Percentiles rank a stretch among this genome's conserved stretches.
Conservation (phyloP, 2,888 invertebrate species). For the Sturmia bella region DNA sequence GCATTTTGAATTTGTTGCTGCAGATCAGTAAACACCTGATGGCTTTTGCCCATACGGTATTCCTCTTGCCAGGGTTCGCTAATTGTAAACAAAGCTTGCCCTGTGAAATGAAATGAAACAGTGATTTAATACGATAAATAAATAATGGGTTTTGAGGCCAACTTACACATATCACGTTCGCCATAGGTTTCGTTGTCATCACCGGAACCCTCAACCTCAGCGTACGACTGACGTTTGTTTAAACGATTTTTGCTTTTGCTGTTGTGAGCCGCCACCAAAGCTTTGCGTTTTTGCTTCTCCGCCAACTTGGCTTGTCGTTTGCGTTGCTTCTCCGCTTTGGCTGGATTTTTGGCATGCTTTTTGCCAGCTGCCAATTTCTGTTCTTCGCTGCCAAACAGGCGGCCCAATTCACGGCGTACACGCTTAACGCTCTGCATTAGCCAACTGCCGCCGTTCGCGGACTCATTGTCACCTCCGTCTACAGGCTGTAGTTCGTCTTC, state of each 20-base stretch:
- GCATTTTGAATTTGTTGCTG: constrained; percentile 72
- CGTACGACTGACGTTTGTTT: constrained; percentile 70
- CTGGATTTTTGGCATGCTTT: constrained; percentile 48
- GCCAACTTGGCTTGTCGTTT: constrained; percentile 42
- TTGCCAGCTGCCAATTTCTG: constrained; percentile 42
- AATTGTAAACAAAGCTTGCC: constrained; percentile 76
- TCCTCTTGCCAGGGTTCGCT: constrained; percentile 74
- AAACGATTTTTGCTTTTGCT: constrained; percentile 43
- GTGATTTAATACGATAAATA: neutral
- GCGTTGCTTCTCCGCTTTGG: constrained; percentile 23
- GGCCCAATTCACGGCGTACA: constrained; percentile 77
- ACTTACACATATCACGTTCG: constrained; percentile 74
- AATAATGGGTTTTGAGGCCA: neutral
- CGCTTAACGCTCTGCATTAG: constrained; percentile 76
- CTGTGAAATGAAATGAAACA: constrained; percentile 68
- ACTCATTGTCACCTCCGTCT: constrained; percentile 60
- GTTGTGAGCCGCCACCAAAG: constrained; percentile 9
- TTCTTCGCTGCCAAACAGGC: constrained; percentile 74
- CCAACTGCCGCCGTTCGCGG: constrained; percentile 74
- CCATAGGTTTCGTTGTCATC: constrained; percentile 62
- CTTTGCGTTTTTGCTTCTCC: constrained; percentile 45
- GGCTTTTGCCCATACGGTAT: constrained; percentile 68
- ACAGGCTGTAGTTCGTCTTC: constrained; percentile 76
- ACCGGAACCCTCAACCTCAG: constrained; percentile 74
- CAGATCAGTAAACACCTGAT: constrained; percentile 71